phyloP scores from a whole-genome alignment of 2,888 invertebrate species.

The Drosophila paracracens region DNA sequence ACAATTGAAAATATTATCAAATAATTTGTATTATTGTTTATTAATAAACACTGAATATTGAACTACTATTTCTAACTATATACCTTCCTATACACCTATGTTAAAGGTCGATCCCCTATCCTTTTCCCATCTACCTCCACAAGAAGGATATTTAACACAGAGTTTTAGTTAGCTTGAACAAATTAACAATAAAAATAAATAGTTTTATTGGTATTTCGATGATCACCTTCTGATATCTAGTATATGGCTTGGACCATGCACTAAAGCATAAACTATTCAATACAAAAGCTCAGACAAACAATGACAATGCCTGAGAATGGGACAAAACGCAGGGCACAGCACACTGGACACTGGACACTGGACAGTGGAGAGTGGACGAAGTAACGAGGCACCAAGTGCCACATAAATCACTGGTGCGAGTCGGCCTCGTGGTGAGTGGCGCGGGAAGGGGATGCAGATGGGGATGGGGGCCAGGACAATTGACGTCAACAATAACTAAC shows the following conservation, averaged over 20 bases:
- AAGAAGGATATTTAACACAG: background rate
- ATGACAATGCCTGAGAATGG: conserved; percentile 5
- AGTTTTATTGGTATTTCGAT: background rate
- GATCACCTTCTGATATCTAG: background rate
- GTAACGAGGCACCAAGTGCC: conserved; percentile 59
- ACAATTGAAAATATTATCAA: too few species aligned
- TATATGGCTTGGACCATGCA: background rate
- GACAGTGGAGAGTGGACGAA: conserved; percentile 19
- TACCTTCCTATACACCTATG: background rate
- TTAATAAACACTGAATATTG: background rate
- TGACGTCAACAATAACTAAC: conserved; percentile 81
- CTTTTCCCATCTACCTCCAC: background rate
- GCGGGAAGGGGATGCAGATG: background rate
- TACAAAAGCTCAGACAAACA: conserved; percentile 24
- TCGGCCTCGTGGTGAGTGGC: conserved; percentile 2
- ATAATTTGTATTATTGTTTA: background rate
- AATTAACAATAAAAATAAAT: background rate
- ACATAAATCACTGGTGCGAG: conserved; percentile 66
- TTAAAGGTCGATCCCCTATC: background rate
- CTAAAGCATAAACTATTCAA: conserved; percentile 6
- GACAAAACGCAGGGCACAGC: conserved; percentile 13
- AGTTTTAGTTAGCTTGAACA: background rate
- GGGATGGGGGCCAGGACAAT: conserved; percentile 57
- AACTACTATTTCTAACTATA: background rate
- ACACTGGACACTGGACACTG: conserved; percentile 13